Base-by-base conservation (phyloP, 2,113 vertebrate genomes). In the Dinomys branickii region DNA sequence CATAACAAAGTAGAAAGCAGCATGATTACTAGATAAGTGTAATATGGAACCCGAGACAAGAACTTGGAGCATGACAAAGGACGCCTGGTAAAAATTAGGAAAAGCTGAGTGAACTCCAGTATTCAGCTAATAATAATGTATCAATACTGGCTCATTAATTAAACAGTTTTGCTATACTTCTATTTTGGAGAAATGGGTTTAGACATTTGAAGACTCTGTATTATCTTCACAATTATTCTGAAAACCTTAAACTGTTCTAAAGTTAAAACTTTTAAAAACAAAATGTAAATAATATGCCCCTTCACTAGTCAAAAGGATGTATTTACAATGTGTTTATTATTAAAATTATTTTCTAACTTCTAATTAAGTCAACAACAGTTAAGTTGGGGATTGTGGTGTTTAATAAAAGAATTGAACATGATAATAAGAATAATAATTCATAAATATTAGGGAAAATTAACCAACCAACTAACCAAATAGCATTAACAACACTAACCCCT, bases 231-330 rank as follows among this genome's bases (percentile, higher is more conserved):
- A 83, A 82, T 88, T 80, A 92, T 80, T 71, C 12, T 78, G 50
- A 90, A 96, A 90, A 84, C 17, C 4, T 52, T 85, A 82, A 90
- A 81, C 28, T 54, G 1, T 84, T 86, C n/a, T 87, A 92, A 91
- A 89, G 56, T 84, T 61, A 47, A 77, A 87, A n/a, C 0, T 44
- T 80, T 77, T 26, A 35, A 44, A 26, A n/a, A 20, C 33, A 84
- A 91, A 84, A 41, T 80, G 14, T 61, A 81, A 88, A 85, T 84
- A 17, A n/a, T 14, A 61, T 67, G 16, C 0, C 35, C 5, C 3
- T 85, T 47, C 44, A 77, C 28, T 22, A 85, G 83, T 63, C 52
- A 58, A 54, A 67, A 88, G n/a, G n/a, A 71, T 6, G 56, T 50
- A 65, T 94, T 90, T 69, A 87, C 50, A 89, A 89, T 73, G 30